These are phyloP conservation scores for Heliconius congener DNA, from an alignment of 1,140 invertebrate species.

Conservation along the genomic window DNA sequence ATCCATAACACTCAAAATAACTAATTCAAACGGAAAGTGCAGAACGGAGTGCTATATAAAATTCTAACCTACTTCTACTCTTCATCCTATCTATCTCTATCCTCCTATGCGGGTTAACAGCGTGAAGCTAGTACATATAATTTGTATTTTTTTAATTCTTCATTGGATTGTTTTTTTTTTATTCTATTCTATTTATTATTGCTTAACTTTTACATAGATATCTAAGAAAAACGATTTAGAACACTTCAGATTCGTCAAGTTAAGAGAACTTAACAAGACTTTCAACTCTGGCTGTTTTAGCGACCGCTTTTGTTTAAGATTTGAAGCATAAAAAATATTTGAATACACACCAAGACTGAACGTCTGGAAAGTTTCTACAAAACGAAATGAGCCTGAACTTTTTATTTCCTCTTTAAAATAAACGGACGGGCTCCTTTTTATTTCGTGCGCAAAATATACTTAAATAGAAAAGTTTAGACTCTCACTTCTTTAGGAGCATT, in stretches of 20 bases:
- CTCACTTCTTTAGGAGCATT: not conserved
- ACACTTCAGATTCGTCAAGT: not conserved
- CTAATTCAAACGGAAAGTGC: too few species aligned
- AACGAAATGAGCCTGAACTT: conserved; percentile 9
- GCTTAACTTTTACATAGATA: not conserved
- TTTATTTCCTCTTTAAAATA: conserved; percentile 1
- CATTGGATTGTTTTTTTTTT: not conserved
- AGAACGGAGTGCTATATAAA: too few species aligned
- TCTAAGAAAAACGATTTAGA: not conserved
- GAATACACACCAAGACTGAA: conserved; percentile 11
- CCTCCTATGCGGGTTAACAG: too few species aligned
- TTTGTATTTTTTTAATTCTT: too few species aligned
- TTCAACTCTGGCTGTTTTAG: not conserved
- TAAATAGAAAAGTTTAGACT: conserved; percentile 4
- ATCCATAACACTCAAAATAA: too few species aligned
- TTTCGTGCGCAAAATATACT: not conserved
- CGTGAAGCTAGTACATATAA: too few species aligned
- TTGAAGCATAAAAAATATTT: conserved; percentile 17
- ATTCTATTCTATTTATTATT: too few species aligned
- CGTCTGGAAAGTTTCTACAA: conserved; percentile 15
- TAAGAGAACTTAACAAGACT: not conserved
- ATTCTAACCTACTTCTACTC: too few species aligned
- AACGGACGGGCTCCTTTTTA: not conserved
- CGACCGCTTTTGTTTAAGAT: conserved; percentile 2
- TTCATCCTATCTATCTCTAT: too few species aligned